Base-by-base conservation (phyloP, 2,888 invertebrate genomes). In the Perizoma flavofasciatum region DNA sequence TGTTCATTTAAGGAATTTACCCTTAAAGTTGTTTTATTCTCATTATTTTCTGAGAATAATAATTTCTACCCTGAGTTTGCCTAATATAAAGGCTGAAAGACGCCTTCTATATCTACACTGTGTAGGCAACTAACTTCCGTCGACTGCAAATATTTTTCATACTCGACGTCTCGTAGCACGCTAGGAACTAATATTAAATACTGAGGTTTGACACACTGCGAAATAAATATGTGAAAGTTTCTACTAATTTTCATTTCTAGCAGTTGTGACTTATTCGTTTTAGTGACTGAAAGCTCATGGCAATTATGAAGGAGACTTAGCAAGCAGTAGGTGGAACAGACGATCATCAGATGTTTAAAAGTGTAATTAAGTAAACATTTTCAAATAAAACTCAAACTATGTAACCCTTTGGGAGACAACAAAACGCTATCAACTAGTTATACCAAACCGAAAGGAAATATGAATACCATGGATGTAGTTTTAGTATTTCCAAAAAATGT, bases 401-500 rank as follows among this genome's bases (percentile, higher is more conserved):
- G 22, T 22, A 22, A 22, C 22, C 1, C 22, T 22, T 22, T 22
- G 1, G 3, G 22, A 22, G 22, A 22, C 1, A 22, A 22, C 22
- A 22, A 22, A 22, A 22, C 22, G 22, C 22, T 22, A 22, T 22
- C 22, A 22, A 22, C 22, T 22, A 22, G 22, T 22, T 22, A 22
- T 22, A 3, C 22, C 22, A 2, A n/a, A 22, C 22, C 22, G 22
- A 22, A 22, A 22, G 22, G 22, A 22, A 22, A 22, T 2, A 2
- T 22, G 22, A 22, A 22, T n/a, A n/a, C 22, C 22, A 22, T 22
- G 22, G 22, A 22, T 22, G 3, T 41, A n/a, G 77, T 73, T 77
- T 77, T 75, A 77, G 79, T 80, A 81, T 82, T 82, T 79, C 79
- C 77, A 76, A 78, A 80, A 85, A 85, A 86, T 86, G 81, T 83